A percentile compares a stretch with the other conserved stretches of the same genome.
These are phyloP conservation scores for Trichoplax adhaerens DNA, from an alignment of 37 sponge, comb jelly and placozoan genomes.

Conservation along the genomic window DNA sequence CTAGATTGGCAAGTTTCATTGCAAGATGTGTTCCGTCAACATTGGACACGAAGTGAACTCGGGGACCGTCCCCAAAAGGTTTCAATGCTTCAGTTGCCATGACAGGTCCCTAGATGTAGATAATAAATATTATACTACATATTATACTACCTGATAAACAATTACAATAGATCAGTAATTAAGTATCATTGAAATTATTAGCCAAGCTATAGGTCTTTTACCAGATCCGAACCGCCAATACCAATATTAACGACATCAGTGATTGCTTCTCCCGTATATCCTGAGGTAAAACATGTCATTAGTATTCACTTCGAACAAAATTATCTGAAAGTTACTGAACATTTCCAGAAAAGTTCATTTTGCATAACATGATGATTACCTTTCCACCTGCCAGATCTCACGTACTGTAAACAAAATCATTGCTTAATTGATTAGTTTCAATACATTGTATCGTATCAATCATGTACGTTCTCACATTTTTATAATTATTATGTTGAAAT, in stretches of 20 bases:
- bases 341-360: neutral
- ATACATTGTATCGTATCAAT: too few relatives aligned
- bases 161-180: neutral
- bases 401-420: conserved; percentile 12
- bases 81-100: conserved; percentile 98
- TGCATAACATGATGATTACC: conserved; percentile 23
- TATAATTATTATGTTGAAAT: too few relatives aligned
- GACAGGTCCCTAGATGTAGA: conserved; percentile 57
- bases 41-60: conserved; percentile 91
- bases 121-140: neutral
- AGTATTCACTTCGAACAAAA: too few relatives aligned
- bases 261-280: conserved; percentile 73
- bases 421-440: too few relatives aligned
- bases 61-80: conserved; percentile 68
- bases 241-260: conserved; percentile 99
- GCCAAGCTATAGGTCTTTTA: conserved; percentile 3
- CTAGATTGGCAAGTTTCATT: conserved; percentile 38
- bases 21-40: conserved; percentile 96
- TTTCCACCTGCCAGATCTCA: conserved; percentile 91
- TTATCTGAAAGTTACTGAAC: too few relatives aligned
- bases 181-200: neutral
- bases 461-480: too few relatives aligned
- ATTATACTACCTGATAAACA: neutral
- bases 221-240: conserved; percentile 97
- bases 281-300: conserved; percentile 8